Evolutionary conservation across 2,888 invertebrate species (phyloP), one percentile per base, ranked within the genome.

Genomic region (Dinocampus coccinellae): DNA sequence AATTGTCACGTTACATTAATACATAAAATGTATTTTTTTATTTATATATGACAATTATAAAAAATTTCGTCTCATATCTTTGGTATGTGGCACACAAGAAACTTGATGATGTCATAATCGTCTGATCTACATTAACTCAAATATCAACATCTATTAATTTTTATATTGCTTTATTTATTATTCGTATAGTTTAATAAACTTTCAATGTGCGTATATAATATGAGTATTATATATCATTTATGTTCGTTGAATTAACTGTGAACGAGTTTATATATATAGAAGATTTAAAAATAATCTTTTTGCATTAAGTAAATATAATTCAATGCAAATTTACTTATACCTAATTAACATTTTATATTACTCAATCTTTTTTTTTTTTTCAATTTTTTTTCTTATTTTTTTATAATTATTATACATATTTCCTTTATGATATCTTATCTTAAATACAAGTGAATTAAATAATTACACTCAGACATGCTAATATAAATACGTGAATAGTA

Each of bases 1-100:
- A 47, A 47, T 47, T 47, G 47, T 47, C 39, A 39, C 13, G 62
- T 26, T 39, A 20, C 20, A 42, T 39, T 62, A 42, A 42, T 24
- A 39, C n/a, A n/a, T 39, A 24, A 36, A 42, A n/a, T n/a, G n/a
- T n/a, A n/a, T n/a, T n/a, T n/a, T n/a, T n/a, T n/a, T n/a, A n/a
- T n/a, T n/a, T n/a, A n/a, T n/a, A n/a, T n/a, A n/a, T n/a, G n/a
- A n/a, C n/a, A n/a, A n/a, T 65, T 69, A 69, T 66, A 64, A 16
- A 47, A 9, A 47, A 16, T 68, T 61, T 62, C 57, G 75, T 78
- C 75, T 77, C 79, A 75, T 75, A 47, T 66, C 74, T 70, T 58
- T 75, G 78, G 77, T 77, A 79, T 75, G 76, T 78, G 75, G 78
- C 76, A 76, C 78, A 77, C 33, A 16, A 63, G 63, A 24, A 36